phyloP scores from a whole-genome alignment of 2,113 vertebrate genomes.

The Astatoreochromis straeleni region DNA sequence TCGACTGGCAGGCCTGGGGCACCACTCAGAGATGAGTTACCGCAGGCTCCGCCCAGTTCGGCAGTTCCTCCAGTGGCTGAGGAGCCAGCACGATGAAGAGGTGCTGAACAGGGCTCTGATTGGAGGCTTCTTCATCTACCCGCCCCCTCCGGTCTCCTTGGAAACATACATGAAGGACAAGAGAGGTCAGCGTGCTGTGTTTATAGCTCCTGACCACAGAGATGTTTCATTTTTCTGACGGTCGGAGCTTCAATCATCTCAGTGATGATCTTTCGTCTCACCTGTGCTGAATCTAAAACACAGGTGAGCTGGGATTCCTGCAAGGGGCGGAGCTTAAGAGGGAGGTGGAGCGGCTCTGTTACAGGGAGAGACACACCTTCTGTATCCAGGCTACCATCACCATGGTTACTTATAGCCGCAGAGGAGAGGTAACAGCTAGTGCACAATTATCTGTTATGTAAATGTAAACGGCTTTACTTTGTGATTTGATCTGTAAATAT shows the following conservation, averaged over 20 bases:
- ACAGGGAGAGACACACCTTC: constrained; percentile 65
- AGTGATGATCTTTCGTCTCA: background rate
- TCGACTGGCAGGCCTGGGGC: constrained; percentile 19
- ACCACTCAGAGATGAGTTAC: constrained; percentile 67
- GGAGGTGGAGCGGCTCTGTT: constrained; percentile 55
- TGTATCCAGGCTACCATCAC: constrained; percentile 66
- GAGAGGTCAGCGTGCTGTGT: constrained; percentile 35
- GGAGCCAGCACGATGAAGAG: constrained; percentile 47
- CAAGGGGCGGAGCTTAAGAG: constrained; percentile 64
- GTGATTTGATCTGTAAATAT: fast-evolving
- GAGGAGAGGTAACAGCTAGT: constrained; percentile 36
- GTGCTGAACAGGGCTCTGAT: constrained; percentile 59
- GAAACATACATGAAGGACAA: constrained; percentile 57
- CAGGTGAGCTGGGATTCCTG: constrained; percentile 59
- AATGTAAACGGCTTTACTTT: fast-evolving
- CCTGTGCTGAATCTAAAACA: background rate
- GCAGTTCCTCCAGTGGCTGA: constrained; percentile 65
- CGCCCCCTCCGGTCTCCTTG: constrained; percentile 63
- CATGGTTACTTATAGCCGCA: constrained; percentile 49
- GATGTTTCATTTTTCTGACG: background rate
- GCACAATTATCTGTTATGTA: background rate
- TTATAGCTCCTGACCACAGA: background rate
- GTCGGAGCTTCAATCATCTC: fast-evolving
- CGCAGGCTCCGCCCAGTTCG: constrained; percentile 41
- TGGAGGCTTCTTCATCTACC: constrained; percentile 68